Evolutionary conservation across 2,113 vertebrate genomes (phyloP).

Genomic region (Myocastor coypus): DNA sequence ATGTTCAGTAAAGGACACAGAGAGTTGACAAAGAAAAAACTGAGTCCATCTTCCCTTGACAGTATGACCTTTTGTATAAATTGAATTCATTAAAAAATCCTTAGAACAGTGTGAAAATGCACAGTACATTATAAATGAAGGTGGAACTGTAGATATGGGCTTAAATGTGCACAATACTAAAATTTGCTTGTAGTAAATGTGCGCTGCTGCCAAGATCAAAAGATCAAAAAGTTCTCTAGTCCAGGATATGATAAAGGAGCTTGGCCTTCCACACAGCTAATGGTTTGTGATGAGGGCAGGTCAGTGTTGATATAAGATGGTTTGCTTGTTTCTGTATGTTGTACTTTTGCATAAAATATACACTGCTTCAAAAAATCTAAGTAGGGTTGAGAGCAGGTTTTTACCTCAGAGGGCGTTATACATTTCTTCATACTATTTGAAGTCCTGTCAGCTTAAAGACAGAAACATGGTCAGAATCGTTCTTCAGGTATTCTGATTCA

Average conservation of each 20-base stretch:
- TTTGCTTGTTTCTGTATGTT: background rate
- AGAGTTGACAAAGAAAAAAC: slow-evolving; percentile 63
- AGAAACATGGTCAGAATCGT: background rate
- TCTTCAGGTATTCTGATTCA: slow-evolving; percentile 36
- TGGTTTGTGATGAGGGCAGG: slow-evolving; percentile 7
- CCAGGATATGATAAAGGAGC: slow-evolving; percentile 14
- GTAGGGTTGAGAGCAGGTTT: background rate
- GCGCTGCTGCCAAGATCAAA: background rate
- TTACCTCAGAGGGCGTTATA: background rate
- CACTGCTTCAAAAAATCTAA: background rate
- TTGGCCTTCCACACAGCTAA: background rate
- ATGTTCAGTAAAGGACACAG: background rate
- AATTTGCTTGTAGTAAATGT: slow-evolving; percentile 22
- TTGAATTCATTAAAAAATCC: slow-evolving; percentile 78
- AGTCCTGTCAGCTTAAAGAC: background rate
- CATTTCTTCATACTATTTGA: slow-evolving; percentile 10
- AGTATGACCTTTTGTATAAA: slow-evolving; percentile 65
- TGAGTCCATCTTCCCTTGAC: slow-evolving; percentile 76
- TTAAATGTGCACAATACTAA: slow-evolving; percentile 56
- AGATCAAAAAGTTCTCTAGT: background rate
- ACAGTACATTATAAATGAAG: slow-evolving; percentile 75
- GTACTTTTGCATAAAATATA: slow-evolving; percentile 5
- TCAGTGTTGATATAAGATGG: background rate
- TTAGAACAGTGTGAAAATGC: slow-evolving; percentile 77
- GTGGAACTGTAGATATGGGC: slow-evolving; percentile 20